Evolutionary conservation across 2,113 vertebrate genomes (phyloP), one percentile per base, ranked within the genome.

Genomic region (Rana temporaria): DNA sequence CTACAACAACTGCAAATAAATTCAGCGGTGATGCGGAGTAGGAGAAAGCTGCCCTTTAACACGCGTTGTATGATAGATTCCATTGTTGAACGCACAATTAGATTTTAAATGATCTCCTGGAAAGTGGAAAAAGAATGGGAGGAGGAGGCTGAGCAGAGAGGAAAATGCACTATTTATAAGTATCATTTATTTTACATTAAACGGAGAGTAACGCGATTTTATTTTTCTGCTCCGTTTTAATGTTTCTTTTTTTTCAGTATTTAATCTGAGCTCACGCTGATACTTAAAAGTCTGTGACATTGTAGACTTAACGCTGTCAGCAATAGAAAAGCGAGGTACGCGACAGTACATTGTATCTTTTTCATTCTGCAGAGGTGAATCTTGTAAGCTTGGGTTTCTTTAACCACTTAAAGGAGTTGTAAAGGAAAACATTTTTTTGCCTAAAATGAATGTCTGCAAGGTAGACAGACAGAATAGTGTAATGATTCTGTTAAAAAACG

Each of bases 21-120:
- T 69, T 26, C 42, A 55, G 20, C 20, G 26, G 20, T 63, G 24
- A 14, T 24, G 19, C n/a, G 20, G 59, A 20, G 20, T 24, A 55
- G 5, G 20, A 53, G 14, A 53, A 26, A 1, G 42, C 48, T 71
- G 42, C 38, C 68, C 68, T 53, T 71, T 53, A 52, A 52, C 68
- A 52, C 34, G 20, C 38, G 5, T n/a, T 17, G 48, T 71, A 71
- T 71, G 20, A 55, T 42, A 71, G 52, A 71, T 71, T 71, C 48
- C 68, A 56, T 56, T 56, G 69, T 18, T 56, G 69, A 9, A 32
- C 22, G 19, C 52, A 72, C 69, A 72, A 72, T 72, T 55, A 72
- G 69, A 72, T 72, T 72, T 56, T 26, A 55, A 72, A 55, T 72
- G 24, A 72, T 72, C 69, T 72, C 69, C 52, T 55, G 52, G 69